Percentiles rank a stretch among this genome's conserved stretches.
Evolutionary conservation across 2,888 invertebrate species (phyloP).

Genomic region (Mimas tiliae): DNA sequence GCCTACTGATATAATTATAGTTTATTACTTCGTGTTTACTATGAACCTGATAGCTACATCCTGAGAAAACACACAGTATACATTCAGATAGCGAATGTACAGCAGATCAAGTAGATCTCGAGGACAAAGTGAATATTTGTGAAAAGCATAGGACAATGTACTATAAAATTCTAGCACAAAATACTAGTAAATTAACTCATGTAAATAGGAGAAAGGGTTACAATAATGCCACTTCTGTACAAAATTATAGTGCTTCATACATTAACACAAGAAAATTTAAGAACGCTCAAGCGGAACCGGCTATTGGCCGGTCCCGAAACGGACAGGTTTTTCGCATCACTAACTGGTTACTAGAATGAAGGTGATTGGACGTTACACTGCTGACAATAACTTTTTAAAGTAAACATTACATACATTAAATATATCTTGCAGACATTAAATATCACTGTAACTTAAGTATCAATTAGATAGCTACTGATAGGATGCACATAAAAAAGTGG

Average conservation of each 20-base stretch:
- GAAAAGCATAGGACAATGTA: neutral
- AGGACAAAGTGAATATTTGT: too few species aligned
- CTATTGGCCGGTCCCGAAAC: constrained; percentile 37
- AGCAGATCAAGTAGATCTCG: neutral
- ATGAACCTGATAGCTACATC: constrained; percentile 1
- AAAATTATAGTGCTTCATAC: constrained; percentile 7
- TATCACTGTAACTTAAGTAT: neutral
- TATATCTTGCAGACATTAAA: neutral
- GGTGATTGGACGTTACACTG: constrained; percentile 42
- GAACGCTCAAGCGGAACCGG: constrained; percentile 39
- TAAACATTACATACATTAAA: constrained; percentile 19
- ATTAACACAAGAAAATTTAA: constrained; percentile 34
- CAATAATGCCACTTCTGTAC: neutral
- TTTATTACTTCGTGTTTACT: constrained; percentile 18
- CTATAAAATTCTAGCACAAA: neutral
- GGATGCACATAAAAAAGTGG: constrained; percentile 1
- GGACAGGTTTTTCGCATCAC: constrained; percentile 47
- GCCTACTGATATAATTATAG: constrained; percentile 18
- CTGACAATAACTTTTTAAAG: constrained; percentile 27
- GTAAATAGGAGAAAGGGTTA: neutral
- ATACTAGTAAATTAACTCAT: neutral
- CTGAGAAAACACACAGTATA: neutral
- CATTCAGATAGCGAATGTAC: neutral
- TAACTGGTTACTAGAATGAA: constrained; percentile 54
- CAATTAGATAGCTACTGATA: neutral